Evolutionary conservation across 2,888 invertebrate genomes (phyloP).

Genomic region (Mesorhabditis sp.): DNA sequence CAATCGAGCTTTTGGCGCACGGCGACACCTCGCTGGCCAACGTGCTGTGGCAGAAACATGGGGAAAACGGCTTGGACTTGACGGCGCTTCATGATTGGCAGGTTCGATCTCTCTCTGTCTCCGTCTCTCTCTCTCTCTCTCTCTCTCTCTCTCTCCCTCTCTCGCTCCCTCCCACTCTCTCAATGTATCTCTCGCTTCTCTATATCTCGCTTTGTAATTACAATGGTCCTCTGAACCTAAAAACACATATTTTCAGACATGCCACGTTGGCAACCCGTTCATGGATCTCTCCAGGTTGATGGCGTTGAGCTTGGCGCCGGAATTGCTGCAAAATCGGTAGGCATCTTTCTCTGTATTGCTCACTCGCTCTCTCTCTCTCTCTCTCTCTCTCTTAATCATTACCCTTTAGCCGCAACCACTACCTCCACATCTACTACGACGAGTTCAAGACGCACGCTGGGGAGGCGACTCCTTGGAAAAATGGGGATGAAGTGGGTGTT

Average conservation of each 20-base stretch:
- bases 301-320: not conserved
- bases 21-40: not conserved
- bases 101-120: not conserved
- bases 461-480: not conserved
- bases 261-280: not conserved
- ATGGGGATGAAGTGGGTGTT: not conserved
- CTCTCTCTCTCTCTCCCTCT: too few species aligned
- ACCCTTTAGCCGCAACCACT: not conserved
- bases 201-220: too few species aligned
- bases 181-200: too few species aligned
- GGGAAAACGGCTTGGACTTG: not conserved
- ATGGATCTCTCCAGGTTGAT: not conserved
- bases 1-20: not conserved
- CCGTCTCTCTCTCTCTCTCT: too few species aligned
- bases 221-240: too few species aligned
- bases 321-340: not conserved
- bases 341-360: not conserved
- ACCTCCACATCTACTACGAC: not conserved
- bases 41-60: not conserved
- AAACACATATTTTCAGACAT: not conserved
- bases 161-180: too few species aligned
- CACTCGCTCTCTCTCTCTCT: not conserved
- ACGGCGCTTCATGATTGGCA: not conserved
- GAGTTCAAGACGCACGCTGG: not conserved
- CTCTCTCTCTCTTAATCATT: too few species aligned